Evolutionary conservation across 2,113 vertebrate species (phyloP).

Genomic region (Oxyruncus cristatus): DNA sequence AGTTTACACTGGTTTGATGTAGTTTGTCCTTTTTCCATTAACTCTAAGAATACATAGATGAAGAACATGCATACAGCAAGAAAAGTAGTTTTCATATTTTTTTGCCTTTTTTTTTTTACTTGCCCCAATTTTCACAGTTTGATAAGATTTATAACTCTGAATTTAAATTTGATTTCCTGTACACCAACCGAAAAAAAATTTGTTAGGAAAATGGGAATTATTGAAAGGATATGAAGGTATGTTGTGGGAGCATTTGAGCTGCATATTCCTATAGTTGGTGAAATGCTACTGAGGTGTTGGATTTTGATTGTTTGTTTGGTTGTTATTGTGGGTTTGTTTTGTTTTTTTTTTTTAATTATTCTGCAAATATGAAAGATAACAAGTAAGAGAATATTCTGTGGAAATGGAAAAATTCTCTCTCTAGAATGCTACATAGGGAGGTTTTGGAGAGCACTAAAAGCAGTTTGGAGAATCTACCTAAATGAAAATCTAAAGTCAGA

Average conservation of each 20-base stretch:
- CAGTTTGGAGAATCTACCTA: not conserved
- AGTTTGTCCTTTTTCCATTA: not conserved
- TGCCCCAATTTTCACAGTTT: not conserved
- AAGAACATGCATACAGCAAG: not conserved
- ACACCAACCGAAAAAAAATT: not conserved
- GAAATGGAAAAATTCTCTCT: not conserved
- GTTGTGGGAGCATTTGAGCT: not conserved
- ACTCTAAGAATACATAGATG: not conserved
- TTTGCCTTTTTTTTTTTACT: not conserved
- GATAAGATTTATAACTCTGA: not conserved
- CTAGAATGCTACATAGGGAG: not conserved
- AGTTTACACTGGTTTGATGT: not conserved
- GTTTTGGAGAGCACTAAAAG: not conserved
- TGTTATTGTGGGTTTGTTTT: not conserved
- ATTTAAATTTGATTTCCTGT: not conserved
- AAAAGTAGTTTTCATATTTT: not conserved
- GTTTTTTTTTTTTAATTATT: not conserved
- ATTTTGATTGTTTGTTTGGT: not conserved
- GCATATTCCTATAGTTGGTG: not conserved
- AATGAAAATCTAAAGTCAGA: not conserved
- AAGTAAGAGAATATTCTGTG: not conserved
- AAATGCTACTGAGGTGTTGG: not conserved
- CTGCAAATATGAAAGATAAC: not conserved
- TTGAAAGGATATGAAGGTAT: not conserved
- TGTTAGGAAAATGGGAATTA: not conserved